A percentile compares a stretch with the other conserved stretches of the same genome.
Conservation (phyloP, 2,888 invertebrate species). For the Melanophora roralis region DNA sequence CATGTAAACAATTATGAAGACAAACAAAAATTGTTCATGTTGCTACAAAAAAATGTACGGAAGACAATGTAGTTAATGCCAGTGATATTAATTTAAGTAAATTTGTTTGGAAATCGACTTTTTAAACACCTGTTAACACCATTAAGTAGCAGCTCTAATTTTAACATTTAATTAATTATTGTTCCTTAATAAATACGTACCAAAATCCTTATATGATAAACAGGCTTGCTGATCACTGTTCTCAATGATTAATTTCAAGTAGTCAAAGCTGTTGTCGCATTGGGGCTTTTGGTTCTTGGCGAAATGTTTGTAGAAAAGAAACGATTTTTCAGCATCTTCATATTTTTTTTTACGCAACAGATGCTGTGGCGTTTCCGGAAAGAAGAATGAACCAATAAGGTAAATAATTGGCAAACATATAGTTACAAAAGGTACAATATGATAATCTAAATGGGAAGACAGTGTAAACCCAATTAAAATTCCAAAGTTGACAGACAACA, state of each 20-base stretch:
- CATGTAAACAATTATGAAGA: no score
- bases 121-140: no score
- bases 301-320: constrained; percentile 70
- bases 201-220: constrained; percentile 66
- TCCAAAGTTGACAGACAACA: constrained; percentile 72
- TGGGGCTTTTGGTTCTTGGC: constrained; percentile 14
- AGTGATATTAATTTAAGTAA: no score
- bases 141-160: no score
- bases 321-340: constrained; percentile 69
- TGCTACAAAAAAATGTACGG: no score
- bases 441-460: constrained; percentile 70
- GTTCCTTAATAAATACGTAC: constrained; percentile 65
- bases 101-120: no score
- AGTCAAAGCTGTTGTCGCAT: constrained; percentile 62
- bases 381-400: constrained; percentile 64
- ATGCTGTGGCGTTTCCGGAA: constrained; percentile 74
- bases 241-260: constrained; percentile 66
- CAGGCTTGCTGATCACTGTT: constrained; percentile 42
- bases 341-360: constrained; percentile 65
- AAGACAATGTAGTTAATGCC: no score
- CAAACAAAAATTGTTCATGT: no score
- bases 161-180: no score
- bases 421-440: constrained; percentile 69
- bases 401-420: constrained; percentile 70
- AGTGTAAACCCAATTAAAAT: constrained; percentile 71